These are phyloP conservation scores for Oligia latruncula DNA, from an alignment of 2,888 invertebrate species.

Conservation along the genomic window DNA sequence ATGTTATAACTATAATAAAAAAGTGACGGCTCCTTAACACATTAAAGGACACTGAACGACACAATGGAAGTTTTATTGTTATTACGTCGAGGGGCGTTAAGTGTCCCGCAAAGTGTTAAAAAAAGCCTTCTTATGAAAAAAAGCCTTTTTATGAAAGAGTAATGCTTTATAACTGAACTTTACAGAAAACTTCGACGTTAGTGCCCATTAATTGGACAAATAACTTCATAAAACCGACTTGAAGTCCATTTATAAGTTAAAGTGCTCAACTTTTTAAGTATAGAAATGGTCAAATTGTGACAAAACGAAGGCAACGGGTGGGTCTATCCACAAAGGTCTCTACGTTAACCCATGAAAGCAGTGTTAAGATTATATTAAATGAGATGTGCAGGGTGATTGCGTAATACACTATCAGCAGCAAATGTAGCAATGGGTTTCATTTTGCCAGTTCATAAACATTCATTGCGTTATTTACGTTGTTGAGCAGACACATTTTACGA, in stretches of 20 bases:
- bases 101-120: neutral
- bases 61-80: no score
- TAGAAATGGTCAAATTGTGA: conserved; percentile 27
- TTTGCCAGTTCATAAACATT: no score
- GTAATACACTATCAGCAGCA: no score
- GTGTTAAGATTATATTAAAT: neutral
- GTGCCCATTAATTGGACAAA: conserved; percentile 53
- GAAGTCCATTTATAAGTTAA: conserved; percentile 36
- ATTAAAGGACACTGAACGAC: no score
- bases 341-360: neutral
- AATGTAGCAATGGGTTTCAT: no score
- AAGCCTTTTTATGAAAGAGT: conserved; percentile 11
- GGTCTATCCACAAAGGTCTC: neutral
- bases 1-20: neutral
- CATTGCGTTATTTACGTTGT: no score
- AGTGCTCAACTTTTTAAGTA: conserved; percentile 36
- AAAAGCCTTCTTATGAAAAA: neutral
- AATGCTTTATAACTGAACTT: conserved; percentile 20
- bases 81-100: no score
- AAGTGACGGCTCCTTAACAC: neutral
- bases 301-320: neutral
- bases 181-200: conserved; percentile 38
- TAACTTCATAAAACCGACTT: conserved; percentile 51
- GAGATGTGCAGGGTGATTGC: neutral
- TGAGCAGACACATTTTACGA: no score